Evolutionary conservation across 2,113 vertebrate genomes (phyloP).

Genomic region (Engraulis encrasicolus): DNA sequence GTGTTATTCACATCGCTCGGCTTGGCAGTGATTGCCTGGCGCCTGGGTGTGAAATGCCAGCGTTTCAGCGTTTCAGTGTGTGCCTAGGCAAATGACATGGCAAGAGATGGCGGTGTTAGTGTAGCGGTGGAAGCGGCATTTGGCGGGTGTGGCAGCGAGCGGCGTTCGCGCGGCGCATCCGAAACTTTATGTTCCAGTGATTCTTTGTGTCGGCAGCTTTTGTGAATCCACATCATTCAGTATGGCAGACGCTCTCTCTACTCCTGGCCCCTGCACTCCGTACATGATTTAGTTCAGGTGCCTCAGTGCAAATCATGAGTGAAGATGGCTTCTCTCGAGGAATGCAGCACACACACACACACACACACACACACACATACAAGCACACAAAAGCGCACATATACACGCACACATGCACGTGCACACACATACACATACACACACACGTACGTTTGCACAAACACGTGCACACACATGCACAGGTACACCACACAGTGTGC

Average conservation of each 20-base stretch:
- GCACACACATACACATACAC: background rate
- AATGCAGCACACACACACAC: conserved; percentile 22
- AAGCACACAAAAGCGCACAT: background rate
- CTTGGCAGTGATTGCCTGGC: background rate
- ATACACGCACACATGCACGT: background rate
- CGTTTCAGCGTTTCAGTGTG: background rate
- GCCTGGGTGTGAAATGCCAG: conserved; percentile 9
- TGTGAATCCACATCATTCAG: conserved; percentile 3
- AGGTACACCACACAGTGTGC: conserved; percentile 37
- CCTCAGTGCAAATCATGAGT: conserved; percentile 49
- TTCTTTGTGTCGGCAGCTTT: background rate
- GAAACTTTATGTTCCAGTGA: conserved; percentile 10
- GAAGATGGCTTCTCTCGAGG: conserved; percentile 51
- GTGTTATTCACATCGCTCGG: background rate
- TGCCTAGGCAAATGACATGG: conserved; percentile 15
- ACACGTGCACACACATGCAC: background rate
- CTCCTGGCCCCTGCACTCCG: background rate
- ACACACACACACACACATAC: background rate
- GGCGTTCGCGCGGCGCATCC: background rate
- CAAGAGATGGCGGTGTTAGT: background rate
- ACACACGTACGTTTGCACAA: background rate
- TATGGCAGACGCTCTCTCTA: conserved; percentile 7
- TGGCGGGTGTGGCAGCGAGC: too few species aligned
- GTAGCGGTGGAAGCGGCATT: too few species aligned
- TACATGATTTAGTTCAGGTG: conserved; percentile 13